Conservation (phyloP, 2,888 invertebrate genomes). For the Pomacea canaliculata region DNA sequence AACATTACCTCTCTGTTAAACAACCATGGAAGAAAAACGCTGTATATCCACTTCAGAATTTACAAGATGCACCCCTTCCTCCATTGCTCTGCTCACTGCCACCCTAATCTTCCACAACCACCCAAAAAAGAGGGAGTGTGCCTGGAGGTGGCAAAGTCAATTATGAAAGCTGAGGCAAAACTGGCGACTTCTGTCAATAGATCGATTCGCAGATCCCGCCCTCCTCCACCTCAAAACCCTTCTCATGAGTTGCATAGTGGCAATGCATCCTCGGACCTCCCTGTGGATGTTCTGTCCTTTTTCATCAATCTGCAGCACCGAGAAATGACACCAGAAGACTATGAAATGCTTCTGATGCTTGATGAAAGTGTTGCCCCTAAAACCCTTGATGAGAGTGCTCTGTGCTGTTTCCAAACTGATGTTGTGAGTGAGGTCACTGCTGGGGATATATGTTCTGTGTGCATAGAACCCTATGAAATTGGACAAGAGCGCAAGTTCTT, state of each 20-base stretch:
- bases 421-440: constrained; percentile 43
- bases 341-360: constrained; percentile 61
- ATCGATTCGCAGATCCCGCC: not conserved
- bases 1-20: constrained; percentile 51
- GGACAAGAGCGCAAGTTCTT: constrained; percentile 60
- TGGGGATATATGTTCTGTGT: constrained; percentile 54
- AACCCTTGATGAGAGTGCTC: constrained; percentile 47
- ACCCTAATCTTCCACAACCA: constrained; percentile 36
- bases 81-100: constrained; percentile 30
- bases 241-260: constrained; percentile 45
- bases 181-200: not conserved
- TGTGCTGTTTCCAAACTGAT: constrained; percentile 53
- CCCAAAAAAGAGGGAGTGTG: constrained; percentile 20
- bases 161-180: constrained; percentile 24
- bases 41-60: constrained; percentile 57
- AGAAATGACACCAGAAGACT: constrained; percentile 68
- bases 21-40: constrained; percentile 48
- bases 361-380: constrained; percentile 65
- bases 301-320: constrained; percentile 63
- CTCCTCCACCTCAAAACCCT: constrained; percentile 45
- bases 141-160: constrained; percentile 18
- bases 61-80: constrained; percentile 48
- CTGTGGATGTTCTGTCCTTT: constrained; percentile 46
- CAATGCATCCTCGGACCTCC: constrained; percentile 39
- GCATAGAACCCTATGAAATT: constrained; percentile 59